Conservation (phyloP, 2,797 vertebrate species). For the Avahi laniger region DNA sequence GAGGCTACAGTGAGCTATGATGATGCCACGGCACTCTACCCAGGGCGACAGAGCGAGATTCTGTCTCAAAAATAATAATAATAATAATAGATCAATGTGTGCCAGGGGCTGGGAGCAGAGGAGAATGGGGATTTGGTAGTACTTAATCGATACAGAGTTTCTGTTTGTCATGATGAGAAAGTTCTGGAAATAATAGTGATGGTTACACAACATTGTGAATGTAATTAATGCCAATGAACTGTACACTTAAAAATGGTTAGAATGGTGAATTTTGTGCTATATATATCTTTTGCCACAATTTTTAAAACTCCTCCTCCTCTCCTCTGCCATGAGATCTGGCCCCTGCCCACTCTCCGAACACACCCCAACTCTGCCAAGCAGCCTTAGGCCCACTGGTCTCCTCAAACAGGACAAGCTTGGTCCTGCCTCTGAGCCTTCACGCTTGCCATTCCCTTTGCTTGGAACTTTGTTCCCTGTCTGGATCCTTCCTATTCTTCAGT, state of each 20-base stretch:
- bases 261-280: background rate
- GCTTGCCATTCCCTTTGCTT: background rate
- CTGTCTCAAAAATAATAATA: background rate
- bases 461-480: background rate
- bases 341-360: background rate
- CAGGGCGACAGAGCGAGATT: background rate
- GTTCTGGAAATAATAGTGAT: background rate
- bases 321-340: background rate
- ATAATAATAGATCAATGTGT: background rate
- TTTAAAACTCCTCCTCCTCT: background rate
- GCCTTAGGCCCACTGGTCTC: background rate
- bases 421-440: background rate
- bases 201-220: background rate
- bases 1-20: background rate
- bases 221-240: background rate
- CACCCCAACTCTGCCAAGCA: background rate
- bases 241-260: background rate
- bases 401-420: background rate
- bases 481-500: background rate
- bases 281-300: background rate
- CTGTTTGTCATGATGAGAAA: background rate
- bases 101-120: background rate
- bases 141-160: background rate
- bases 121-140: background rate
- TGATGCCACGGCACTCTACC: background rate